Percentiles rank a stretch among this genome's conserved stretches.
Evolutionary conservation across 2,888 invertebrate genomes (phyloP).

Genomic region (Drosophila borborema): DNA sequence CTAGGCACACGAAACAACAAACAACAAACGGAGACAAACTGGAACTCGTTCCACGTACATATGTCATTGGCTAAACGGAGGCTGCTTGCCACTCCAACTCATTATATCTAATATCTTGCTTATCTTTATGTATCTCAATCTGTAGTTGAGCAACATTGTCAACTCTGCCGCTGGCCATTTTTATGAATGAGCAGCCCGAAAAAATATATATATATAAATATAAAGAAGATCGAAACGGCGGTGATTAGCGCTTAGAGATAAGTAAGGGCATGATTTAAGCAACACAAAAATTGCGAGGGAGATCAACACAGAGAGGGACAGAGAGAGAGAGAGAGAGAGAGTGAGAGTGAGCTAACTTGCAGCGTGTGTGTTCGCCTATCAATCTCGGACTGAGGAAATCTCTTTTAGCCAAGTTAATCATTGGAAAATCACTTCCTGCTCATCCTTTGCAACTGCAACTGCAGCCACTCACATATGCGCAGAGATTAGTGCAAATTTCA

Average conservation of each 20-base stretch:
- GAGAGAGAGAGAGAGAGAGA: conserved; percentile 23
- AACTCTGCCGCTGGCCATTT: conserved; percentile 64
- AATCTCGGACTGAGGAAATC: conserved; percentile 40
- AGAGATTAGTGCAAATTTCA: conserved; percentile 75
- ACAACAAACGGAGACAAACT: conserved; percentile 3
- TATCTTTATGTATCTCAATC: conserved; percentile 75
- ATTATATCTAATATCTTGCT: conserved; percentile 75
- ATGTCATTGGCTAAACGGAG: conserved; percentile 60
- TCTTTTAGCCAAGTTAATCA: conserved; percentile 82
- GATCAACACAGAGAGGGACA: background rate
- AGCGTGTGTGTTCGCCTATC: conserved; percentile 49
- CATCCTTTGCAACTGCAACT: conserved; percentile 34
- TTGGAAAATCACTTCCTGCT: conserved; percentile 84
- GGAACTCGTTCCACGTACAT: conserved; percentile 36
- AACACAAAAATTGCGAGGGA: conserved; percentile 14
- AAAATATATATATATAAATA: conserved; percentile 4
- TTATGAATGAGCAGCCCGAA: conserved; percentile 65
- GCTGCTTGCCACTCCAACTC: conserved; percentile 51
- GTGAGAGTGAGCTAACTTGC: conserved; percentile 7
- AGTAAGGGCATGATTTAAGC: conserved; percentile 30
- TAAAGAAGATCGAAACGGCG: conserved; percentile 46
- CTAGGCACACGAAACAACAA: conserved; percentile 17
- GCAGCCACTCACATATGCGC: conserved; percentile 31
- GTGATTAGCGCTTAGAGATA: conserved; percentile 74
- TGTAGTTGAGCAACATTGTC: conserved; percentile 75